Conservation (phyloP, 2,888 invertebrate genomes). For the Agriopis marginaria region DNA sequence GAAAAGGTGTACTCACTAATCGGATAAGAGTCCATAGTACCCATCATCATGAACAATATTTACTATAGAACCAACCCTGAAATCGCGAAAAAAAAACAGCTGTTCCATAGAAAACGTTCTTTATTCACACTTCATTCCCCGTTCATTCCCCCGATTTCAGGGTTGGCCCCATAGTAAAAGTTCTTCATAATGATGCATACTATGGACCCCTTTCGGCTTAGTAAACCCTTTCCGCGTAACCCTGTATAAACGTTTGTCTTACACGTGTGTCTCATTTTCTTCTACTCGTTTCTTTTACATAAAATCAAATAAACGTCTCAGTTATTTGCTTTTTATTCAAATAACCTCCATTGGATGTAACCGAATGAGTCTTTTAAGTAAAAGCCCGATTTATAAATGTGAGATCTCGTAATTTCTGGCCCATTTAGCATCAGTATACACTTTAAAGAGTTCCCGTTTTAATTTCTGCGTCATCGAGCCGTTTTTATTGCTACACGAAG, state of each 20-base stretch:
- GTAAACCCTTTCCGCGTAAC: too few species aligned
- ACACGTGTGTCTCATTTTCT: slow-evolving; percentile 10
- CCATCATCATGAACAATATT: too few species aligned
- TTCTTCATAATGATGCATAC: too few species aligned
- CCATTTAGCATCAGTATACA: slow-evolving; percentile 63
- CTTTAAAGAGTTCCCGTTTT: slow-evolving; percentile 67
- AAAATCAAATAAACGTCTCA: slow-evolving; percentile 40
- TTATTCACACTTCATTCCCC: too few species aligned
- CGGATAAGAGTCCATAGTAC: too few species aligned
- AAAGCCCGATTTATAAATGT: slow-evolving; percentile 63
- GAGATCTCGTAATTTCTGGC: slow-evolving; percentile 45
- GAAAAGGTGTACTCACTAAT: too few species aligned
- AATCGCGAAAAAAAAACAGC: too few species aligned
- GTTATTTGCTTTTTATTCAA: slow-evolving; percentile 51
- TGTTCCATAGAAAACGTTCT: too few species aligned
- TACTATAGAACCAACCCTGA: too few species aligned
- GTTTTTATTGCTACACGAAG: slow-evolving; percentile 79
- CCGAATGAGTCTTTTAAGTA: slow-evolving; percentile 43
- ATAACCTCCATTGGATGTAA: slow-evolving; percentile 46
- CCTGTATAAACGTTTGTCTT: not conserved
- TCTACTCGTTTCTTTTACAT: slow-evolving; percentile 22
- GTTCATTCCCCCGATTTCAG: too few species aligned
- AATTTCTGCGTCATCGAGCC: slow-evolving; percentile 76
- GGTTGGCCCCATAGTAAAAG: too few species aligned
- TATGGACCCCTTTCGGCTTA: too few species aligned